Percentiles rank a stretch among this genome's conserved stretches.
Conservation (phyloP, 1,140 invertebrate genomes). For the Trichonephila clavipes region DNA sequence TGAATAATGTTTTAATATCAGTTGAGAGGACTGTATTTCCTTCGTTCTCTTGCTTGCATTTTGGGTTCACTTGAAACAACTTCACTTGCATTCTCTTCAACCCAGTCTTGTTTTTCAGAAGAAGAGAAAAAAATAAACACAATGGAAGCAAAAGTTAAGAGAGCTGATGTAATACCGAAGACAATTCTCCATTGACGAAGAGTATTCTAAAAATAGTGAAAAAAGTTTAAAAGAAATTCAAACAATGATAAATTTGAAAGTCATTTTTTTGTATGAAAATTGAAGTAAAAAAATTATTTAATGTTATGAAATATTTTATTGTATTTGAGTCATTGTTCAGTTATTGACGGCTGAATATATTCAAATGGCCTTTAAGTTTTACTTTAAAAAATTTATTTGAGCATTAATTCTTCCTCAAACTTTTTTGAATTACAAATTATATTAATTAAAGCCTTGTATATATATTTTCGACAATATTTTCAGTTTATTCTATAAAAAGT, state of each 20-base stretch:
- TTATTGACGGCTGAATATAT: no score
- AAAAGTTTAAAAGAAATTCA: neutral
- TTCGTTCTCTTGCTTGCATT: neutral
- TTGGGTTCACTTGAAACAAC: neutral
- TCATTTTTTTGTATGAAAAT: neutral
- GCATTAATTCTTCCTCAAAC: no score
- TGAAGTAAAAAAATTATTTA: no score
- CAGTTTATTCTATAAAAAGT: no score
- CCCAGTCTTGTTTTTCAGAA: constrained; percentile 37
- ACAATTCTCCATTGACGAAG: constrained; percentile 78
- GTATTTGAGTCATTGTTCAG: no score
- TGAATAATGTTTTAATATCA: neutral
- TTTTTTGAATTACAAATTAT: no score
- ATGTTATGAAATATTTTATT: no score
- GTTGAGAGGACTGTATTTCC: neutral
- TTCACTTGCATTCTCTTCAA: neutral
- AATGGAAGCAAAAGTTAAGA: neutral
- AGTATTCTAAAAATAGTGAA: constrained; percentile 77
- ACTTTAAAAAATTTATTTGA: no score
- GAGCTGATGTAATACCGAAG: constrained; percentile 76
- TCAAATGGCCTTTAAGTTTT: no score
- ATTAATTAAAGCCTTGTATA: no score
- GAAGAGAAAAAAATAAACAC: neutral
- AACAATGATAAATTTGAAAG: neutral
- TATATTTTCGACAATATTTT: no score